Base-by-base conservation (phyloP, 2,797 vertebrate genomes). In the Echiichthys vipera region DNA sequence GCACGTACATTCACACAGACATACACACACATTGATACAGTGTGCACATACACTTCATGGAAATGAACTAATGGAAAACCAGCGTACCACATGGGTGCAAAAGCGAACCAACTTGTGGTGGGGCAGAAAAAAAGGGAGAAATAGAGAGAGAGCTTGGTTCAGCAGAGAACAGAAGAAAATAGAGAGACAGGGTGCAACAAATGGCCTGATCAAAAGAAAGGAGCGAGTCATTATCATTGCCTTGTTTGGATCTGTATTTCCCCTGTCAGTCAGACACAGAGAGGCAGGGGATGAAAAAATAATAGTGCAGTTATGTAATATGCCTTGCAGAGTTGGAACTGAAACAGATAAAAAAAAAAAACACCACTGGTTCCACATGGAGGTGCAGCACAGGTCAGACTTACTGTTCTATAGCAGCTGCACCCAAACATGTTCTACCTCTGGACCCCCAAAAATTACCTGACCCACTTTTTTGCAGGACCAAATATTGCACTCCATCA, bases 11-110 rank as follows among this genome's bases (percentile, higher is more conserved):
- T 63, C 81, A 67, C 59, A 63, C 39, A 49, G 20, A 61, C 2
- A 56, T 13, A 39, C 53, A 42, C 50, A 24, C 17, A 37, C 51
- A 37, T n/a, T n/a, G n/a, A n/a, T n/a, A n/a, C n/a, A n/a, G n/a
- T n/a, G n/a, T n/a, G n/a, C n/a, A n/a, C n/a, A n/a, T n/a, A n/a
- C n/a, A n/a, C n/a, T n/a, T n/a, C n/a, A n/a, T 77, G 82, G 72
- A 86, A 85, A 88, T 89, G 70, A 89, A 91, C 88, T 76, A 87
- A 89, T 89, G 84, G 84, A 90, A 91, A 90, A 59, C 51, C 73
- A 80, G 71, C 8, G 18, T 20, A 71, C 74, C 61, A 80, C 78
- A 79, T 67, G 75, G 76, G 66, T 79, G 78, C 65, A 86, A 77
- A 79, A 58, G 46, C 0, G 25, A 81, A 80, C 69, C 61, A 73